phyloP scores from a whole-genome alignment of 2,888 invertebrate genomes.

The Diloba caeruleocephala region DNA sequence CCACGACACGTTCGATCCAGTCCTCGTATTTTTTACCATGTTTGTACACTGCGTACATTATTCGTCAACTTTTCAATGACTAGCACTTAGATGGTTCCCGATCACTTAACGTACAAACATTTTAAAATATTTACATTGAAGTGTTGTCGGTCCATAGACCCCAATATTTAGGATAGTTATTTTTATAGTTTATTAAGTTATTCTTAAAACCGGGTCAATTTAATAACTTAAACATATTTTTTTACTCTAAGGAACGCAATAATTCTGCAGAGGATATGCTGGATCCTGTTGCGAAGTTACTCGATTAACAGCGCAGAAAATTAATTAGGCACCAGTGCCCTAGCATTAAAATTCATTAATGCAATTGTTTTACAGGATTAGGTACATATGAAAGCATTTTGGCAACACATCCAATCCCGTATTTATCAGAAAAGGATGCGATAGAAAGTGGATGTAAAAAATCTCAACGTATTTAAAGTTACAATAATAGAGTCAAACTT shows the following conservation, averaged over 20 bases:
- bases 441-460: background rate
- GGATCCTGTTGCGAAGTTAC: slow-evolving; percentile 44
- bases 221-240: slow-evolving; percentile 55
- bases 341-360: background rate
- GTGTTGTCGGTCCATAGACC: no score
- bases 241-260: slow-evolving; percentile 37
- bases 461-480: background rate
- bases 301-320: slow-evolving; percentile 10
- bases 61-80: slow-evolving; percentile 51
- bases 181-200: no score
- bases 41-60: slow-evolving; percentile 56
- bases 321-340: background rate
- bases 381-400: background rate
- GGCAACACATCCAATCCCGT: slow-evolving; percentile 9
- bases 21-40: slow-evolving; percentile 63
- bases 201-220: slow-evolving; percentile 56
- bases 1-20: slow-evolving; percentile 73
- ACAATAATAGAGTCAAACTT: background rate
- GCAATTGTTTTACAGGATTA: slow-evolving; percentile 2
- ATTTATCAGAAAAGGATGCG: slow-evolving; percentile 6
- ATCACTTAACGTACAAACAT: slow-evolving; percentile 20
- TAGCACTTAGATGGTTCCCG: slow-evolving; percentile 9
- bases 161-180: no score
- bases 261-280: slow-evolving; percentile 30
- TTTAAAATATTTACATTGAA: slow-evolving; percentile 7